Base-by-base conservation (phyloP, 2,113 vertebrate genomes). In the Polypterus bichir region DNA sequence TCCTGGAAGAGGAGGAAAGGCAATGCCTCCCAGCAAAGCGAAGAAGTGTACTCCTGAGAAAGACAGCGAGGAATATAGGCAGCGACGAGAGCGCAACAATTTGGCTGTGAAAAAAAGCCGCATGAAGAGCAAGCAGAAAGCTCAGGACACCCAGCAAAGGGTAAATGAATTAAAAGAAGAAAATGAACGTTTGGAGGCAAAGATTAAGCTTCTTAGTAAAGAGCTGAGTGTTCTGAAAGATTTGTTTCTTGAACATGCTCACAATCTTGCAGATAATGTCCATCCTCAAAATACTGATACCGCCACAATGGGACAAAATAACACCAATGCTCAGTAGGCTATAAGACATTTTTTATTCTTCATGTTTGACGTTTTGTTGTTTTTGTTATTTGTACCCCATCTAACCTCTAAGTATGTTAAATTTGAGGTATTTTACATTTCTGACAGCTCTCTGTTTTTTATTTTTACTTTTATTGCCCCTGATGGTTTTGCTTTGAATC, bases 81-180 rank as follows among this genome's bases (percentile, higher is more conserved):
- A 92, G 72, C 86, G 96, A 9, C 79, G 96, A 7, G 94, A 98
- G 61, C 82, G 95, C 48, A 99, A 99, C 86, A 99, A 99, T 83
- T 88, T 99, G 87, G 95, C 96, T 0, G 95, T 98, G 73, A 98
- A 97, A 70, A 99, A 98, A 83, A 98, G 94, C 76, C 87, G 94
- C 6, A 87, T 94, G 91, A 93, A 93, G 76, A 96, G 92, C 83
- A 98, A 99, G 70, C 94, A 98, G 83, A 98, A 98, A 69, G 95
- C 96, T 0, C 90, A 92, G 74, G 96, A 99, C 73, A 99, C 95
- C 0, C 85, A 97, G 79, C 93, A 97, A 55, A 83, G 92, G 3
- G 96, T 99, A 62, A 93, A 96, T 70, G 93, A 98, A 88, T 89
- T 99, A 11, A 99, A 97, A 69, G 95, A 99, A 73, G 96, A 98